Conservation (phyloP, 2,113 vertebrate genomes). For the Poeciliopsis occidentalis region DNA sequence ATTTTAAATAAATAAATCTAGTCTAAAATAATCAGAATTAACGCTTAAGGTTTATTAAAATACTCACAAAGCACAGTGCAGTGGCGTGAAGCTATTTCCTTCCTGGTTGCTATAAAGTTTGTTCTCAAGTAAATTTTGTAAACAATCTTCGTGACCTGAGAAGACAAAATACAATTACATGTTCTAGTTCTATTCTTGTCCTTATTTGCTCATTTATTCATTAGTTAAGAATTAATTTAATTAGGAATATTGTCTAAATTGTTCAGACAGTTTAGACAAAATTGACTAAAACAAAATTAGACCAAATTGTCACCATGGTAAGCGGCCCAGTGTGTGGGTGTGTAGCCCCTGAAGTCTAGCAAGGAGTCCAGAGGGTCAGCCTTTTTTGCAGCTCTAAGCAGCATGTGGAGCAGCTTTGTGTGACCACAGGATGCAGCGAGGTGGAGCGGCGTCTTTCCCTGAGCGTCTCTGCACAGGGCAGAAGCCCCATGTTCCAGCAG, state of each 20-base stretch:
- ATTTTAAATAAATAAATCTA: neutral
- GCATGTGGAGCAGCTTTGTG: conserved; percentile 80
- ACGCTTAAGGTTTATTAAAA: neutral
- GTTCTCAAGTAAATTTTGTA: conserved; percentile 97
- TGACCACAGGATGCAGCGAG: conserved; percentile 91
- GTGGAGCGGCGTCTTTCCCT: conserved; percentile 91
- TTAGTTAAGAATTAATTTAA: neutral
- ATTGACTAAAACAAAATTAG: neutral
- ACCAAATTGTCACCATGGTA: conserved; percentile 85
- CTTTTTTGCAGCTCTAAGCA: conserved; percentile 87
- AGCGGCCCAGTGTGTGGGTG: conserved; percentile 95
- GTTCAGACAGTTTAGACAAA: too few species aligned
- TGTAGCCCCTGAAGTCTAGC: conserved; percentile 92
- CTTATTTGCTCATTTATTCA: neutral
- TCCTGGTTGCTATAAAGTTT: conserved; percentile 90
- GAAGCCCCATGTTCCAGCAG: conserved; percentile 93
- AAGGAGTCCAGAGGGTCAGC: conserved; percentile 90
- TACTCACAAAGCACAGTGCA: conserved; percentile 99
- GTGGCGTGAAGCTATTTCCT: conserved; percentile 92
- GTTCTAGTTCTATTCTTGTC: neutral
- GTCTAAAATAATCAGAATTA: neutral
- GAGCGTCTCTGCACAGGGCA: conserved; percentile 90
- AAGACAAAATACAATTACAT: conserved; percentile 14
- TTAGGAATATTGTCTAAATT: neutral
- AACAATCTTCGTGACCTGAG: conserved; percentile 93